Conservation (phyloP, 92 coral and sea anemone genomes). For the Epizoanthus stellaris region DNA sequence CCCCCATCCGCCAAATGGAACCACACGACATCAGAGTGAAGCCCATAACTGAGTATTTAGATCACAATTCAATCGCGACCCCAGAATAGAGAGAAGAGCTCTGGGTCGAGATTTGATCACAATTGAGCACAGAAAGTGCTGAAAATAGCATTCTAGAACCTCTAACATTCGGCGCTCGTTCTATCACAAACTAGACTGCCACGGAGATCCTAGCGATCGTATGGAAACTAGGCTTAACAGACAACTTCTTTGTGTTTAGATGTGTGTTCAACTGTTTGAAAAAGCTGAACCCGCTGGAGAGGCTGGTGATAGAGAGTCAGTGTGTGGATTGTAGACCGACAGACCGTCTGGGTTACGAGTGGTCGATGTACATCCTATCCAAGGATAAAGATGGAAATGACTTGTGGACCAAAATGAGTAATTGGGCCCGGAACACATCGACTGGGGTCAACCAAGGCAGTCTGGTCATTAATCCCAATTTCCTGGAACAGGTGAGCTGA, state of each 20-base stretch:
- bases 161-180: too few species aligned
- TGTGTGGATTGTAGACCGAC: constrained; percentile 75
- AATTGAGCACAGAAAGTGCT: too few species aligned
- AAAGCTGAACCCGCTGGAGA: constrained; percentile 77
- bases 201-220: not conserved
- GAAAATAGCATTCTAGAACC: too few species aligned
- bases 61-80: too few species aligned
- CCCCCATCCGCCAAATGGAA: too few species aligned
- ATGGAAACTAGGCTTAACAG: not conserved
- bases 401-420: constrained; percentile 65
- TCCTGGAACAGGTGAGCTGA: constrained; percentile 65
- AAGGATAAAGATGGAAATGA: constrained; percentile 39
- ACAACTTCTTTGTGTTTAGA: constrained; percentile 34
- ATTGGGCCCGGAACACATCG: constrained; percentile 71
- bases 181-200: too few species aligned
- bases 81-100: too few species aligned
- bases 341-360: constrained; percentile 71
- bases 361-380: constrained; percentile 70
- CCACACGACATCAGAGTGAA: too few species aligned
- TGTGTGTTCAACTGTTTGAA: constrained; percentile 74
- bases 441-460: constrained; percentile 72
- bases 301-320: constrained; percentile 76
- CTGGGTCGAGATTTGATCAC: too few species aligned
- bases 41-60: too few species aligned
- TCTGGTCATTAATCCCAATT: constrained; percentile 66